Evolutionary conservation across 1,140 invertebrate genomes (phyloP).

Genomic region (Spodoptera litura): DNA sequence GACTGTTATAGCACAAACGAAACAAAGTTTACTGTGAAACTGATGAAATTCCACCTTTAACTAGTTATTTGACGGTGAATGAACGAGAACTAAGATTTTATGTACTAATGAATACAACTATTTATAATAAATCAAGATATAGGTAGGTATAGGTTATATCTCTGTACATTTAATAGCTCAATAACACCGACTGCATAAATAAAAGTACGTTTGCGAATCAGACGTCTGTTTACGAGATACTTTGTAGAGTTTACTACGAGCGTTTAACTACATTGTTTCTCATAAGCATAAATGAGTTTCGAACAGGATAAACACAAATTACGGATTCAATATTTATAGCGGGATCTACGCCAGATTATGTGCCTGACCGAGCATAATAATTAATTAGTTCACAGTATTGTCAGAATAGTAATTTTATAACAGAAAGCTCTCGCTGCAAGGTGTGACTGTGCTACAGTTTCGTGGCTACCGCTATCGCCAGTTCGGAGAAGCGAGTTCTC

Average conservation of each 20-base stretch:
- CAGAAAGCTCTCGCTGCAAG: constrained; percentile 73
- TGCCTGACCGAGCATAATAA: constrained; percentile 70
- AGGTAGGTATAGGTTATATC: background rate
- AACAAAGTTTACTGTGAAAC: no score
- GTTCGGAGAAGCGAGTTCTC: constrained; percentile 76
- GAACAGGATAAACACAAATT: constrained; percentile 43
- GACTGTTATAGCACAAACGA: no score
- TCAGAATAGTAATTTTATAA: constrained; percentile 76
- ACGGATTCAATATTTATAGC: constrained; percentile 51
- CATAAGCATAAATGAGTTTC: constrained; percentile 34
- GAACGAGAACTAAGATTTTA: background rate
- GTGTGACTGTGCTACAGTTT: constrained; percentile 79
- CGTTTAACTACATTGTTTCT: constrained; percentile 37
- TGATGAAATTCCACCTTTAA: no score
- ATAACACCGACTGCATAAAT: constrained; percentile 10
- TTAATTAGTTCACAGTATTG: constrained; percentile 76
- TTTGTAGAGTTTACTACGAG: constrained; percentile 31
- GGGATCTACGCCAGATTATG: constrained; percentile 39
- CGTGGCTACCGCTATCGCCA: constrained; percentile 79
- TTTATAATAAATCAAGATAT: no score
- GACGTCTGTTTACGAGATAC: constrained; percentile 29
- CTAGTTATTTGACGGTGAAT: no score
- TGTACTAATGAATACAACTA: background rate
- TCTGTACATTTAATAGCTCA: background rate
- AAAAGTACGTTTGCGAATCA: constrained; percentile 25